Evolutionary conservation across 2,888 invertebrate species (phyloP), one percentile per base, ranked within the genome.

Genomic region (Volucella inflata): DNA sequence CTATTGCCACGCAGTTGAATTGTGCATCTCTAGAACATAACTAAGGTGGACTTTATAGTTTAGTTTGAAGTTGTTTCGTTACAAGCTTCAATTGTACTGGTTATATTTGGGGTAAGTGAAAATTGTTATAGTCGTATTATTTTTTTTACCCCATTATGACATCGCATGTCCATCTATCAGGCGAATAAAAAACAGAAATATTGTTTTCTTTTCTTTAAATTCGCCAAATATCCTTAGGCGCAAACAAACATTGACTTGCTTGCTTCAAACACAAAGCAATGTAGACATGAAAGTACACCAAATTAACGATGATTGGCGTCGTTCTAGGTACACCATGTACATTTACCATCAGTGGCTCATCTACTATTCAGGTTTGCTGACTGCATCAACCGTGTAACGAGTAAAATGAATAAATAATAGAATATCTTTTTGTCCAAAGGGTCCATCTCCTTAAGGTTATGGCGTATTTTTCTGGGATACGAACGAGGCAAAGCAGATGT

Each of bases 351-450:
- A 40, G 51, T 42, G 59, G 51, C 53, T 60, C 40, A 71, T 82
- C 55, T 44, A 55, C 53, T n/a, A 82, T 82, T 50, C 76, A 75
- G 68, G 62, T 70, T 75, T 42, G 55, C 36, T 70, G 75, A 82
- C 77, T 82, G 82, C 81, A 75, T 78, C 44, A 44, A 64, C 65
- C 38, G 68, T 55, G 71, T 77, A 72, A 82, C 77, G 77, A 72
- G 64, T 68, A 59, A 78, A 83, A 83, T 83, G 74, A 83, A 83
- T 83, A 83, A 78, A 78, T 83, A 44, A 78, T 83, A 38, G 38
- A 55, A 83, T 57, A 83, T 83, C 53, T 74, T 78, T 74, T 78
- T 72, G 72, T 72, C 71, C 65, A 70, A 75, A 68, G 64, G 59
- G 71, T 71, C 55, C 72, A 71, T 42, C 67, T 65, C 60, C 77